These are phyloP conservation scores for Spilogale gracilis DNA, from an alignment of 2,113 vertebrate genomes.

Conservation along the genomic window DNA sequence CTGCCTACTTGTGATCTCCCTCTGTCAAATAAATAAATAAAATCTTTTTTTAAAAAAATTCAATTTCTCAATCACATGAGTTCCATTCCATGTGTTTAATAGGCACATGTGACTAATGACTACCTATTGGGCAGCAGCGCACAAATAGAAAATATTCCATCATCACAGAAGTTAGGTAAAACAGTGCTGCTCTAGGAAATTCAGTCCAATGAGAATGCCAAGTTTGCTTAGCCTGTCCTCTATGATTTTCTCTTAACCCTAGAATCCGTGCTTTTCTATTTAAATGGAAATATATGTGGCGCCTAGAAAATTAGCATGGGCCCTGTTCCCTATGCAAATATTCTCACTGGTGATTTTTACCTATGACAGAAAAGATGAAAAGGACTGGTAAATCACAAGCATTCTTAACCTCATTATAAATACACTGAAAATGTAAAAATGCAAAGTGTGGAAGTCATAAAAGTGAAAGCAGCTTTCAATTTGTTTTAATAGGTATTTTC, in stretches of 20 bases:
- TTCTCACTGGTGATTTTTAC: conserved; percentile 19
- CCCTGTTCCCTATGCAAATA: conserved; percentile 42
- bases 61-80: not conserved
- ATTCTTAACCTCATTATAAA: conserved; percentile 65
- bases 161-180: not conserved
- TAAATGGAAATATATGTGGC: conserved; percentile 61
- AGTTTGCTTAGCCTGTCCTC: not conserved
- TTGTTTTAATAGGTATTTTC: conserved; percentile 74
- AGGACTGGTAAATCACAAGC: conserved; percentile 43
- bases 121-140: not conserved
- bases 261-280: conserved; percentile 56
- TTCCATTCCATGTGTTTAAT: not conserved
- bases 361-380: conserved; percentile 63
- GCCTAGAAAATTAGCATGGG: conserved; percentile 55
- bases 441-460: conserved; percentile 44
- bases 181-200: not conserved
- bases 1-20: too few species aligned
- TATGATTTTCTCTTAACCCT: conserved; percentile 38
- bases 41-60: not conserved
- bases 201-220: not conserved
- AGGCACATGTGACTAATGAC: not conserved
- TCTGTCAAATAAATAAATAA: too few species aligned
- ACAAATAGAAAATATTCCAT: not conserved
- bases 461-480: conserved; percentile 65
- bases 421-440: conserved; percentile 58